phyloP scores from a whole-genome alignment of 2,888 invertebrate species.

The Rosalia funebris region DNA sequence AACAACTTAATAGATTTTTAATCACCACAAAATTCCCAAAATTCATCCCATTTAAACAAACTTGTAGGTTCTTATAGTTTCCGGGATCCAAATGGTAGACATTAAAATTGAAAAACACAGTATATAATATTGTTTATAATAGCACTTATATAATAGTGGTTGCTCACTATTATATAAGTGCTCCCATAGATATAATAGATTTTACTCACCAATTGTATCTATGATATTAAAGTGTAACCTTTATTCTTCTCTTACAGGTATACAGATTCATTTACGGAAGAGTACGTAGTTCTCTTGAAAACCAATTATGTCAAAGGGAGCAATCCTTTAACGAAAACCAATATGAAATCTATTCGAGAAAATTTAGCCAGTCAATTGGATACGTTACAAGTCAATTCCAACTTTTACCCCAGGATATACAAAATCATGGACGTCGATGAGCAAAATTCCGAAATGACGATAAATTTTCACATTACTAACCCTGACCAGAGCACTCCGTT shows the following conservation, averaged over 20 bases:
- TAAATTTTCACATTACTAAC: constrained; percentile 47
- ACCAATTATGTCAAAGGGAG: constrained; percentile 34
- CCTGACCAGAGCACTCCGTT: background rate
- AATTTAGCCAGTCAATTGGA: constrained; percentile 24
- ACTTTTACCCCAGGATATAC: constrained; percentile 44
- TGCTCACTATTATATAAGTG: no score
- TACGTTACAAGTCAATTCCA: constrained; percentile 13
- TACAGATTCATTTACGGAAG: constrained; percentile 30
- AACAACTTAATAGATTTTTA: no score
- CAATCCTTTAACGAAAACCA: constrained; percentile 40
- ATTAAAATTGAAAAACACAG: no score
- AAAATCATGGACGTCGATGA: constrained; percentile 46
- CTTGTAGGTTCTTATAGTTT: no score
- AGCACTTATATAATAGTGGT: no score
- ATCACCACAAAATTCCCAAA: no score
- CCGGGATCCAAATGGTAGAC: no score
- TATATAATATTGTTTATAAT: no score
- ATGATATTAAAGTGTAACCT: no score
- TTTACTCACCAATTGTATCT: no score
- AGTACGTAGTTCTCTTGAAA: constrained; percentile 45
- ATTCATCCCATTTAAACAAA: no score
- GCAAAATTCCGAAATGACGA: constrained; percentile 28
- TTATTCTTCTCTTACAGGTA: constrained; percentile 8
- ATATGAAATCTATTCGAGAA: constrained; percentile 35
- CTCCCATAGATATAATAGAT: no score